Evolutionary conservation across 2,797 vertebrate genomes (phyloP), one percentile per base, ranked within the genome.

Genomic region (Sylvilagus floridanus): DNA sequence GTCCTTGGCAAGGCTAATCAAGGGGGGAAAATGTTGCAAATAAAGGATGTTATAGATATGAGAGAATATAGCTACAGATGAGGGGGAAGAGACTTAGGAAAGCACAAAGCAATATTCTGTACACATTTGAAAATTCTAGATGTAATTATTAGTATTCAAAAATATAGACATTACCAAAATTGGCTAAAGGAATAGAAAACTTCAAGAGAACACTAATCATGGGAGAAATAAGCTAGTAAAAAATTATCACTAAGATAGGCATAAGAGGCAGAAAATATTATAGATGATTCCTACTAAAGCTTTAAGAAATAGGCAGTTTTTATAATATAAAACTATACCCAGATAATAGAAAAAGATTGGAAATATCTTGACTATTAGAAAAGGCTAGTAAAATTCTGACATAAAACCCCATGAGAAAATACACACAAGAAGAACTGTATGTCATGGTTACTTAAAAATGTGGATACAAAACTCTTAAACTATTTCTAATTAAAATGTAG

Each of bases 131-230:
- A 91, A 76, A 42, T 52, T 93, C 5, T 62, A 32, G 12, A 37
- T 83, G 30, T 4, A 71, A 30, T 65, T 75, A 71, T 32, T 82
- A 75, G 57, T 75, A 77, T 91, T 85, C 28, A 79, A 84, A 94
- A 88, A 75, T 57, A 30, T 26, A 82, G 32, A 78, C 0, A 52
- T 65, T 85, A 68, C 68, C 26, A 79, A 91, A 76, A 72, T 35
- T 73, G 5, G 7, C 21, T 60, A 79, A 78, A 63, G 47, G 30
- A 84, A 88, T 52, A 91, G 50, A 90, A 85, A 73, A 69, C 82
- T 84, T 85, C 54, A 54, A 81, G 57, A 85, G 28, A 82, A 85
- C 13, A 84, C 52, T 62, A 84, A 92, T 90, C 82, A 72, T 19
- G 52, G 35, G 92, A 16, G n/a, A 92, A 92, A 84, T 71, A 60